These are phyloP conservation scores for Lithophane semibrunnea DNA, from an alignment of 2,888 invertebrate species.

Conservation along the genomic window DNA sequence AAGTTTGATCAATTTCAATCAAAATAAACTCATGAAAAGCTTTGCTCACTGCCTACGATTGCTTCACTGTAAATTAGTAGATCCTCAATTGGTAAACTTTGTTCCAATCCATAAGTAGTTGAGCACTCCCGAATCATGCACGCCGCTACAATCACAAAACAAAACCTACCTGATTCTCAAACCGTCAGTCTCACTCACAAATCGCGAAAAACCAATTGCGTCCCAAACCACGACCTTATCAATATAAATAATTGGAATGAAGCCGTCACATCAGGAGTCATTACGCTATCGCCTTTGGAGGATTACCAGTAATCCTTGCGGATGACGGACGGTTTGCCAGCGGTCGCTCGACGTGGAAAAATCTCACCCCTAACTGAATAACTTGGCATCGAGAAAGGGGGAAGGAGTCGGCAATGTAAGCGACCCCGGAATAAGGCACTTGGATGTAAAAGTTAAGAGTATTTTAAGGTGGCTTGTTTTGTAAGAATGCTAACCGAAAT, in stretches of 20 bases:
- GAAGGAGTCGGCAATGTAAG: constrained; percentile 22
- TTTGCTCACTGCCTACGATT: not conserved
- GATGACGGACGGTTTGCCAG: constrained; percentile 76
- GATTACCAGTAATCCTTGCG: constrained; percentile 78
- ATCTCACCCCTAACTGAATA: constrained; percentile 81
- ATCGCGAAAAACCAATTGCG: constrained; percentile 53
- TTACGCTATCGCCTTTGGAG: constrained; percentile 74
- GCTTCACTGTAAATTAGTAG: not conserved
- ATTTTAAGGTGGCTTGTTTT: constrained; percentile 9
- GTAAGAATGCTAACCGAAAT: not conserved
- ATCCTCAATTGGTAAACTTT: not conserved
- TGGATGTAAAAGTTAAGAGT: constrained; percentile 11
- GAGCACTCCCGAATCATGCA: not conserved
- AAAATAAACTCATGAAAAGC: no score
- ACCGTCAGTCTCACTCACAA: constrained; percentile 2
- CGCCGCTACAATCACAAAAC: not conserved
- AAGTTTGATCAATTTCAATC: no score
- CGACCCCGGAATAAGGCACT: constrained; percentile 20
- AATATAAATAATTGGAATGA: constrained; percentile 79
- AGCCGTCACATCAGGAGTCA: constrained; percentile 72
- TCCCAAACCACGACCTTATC: constrained; percentile 65
- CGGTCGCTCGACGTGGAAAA: constrained; percentile 75
- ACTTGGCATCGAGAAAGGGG: constrained; percentile 58
- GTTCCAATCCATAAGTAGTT: not conserved
- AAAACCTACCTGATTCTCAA: not conserved